These are phyloP conservation scores for Girardinichthys multiradiatus DNA, from an alignment of 2,113 vertebrate species.

Conservation along the genomic window DNA sequence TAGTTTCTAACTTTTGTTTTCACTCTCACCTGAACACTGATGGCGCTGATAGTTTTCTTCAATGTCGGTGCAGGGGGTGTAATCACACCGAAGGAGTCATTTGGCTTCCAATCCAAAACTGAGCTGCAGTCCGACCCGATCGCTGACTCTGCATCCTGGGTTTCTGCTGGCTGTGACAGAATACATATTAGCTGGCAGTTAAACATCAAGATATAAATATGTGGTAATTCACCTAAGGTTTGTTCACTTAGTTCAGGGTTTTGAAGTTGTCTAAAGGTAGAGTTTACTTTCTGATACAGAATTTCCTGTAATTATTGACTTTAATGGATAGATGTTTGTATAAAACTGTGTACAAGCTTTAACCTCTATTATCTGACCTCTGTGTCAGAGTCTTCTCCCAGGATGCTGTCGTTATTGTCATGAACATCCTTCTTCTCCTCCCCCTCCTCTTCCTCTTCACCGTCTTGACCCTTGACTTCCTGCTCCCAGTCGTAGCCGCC, in stretches of 20 bases:
- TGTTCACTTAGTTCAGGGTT: neutral
- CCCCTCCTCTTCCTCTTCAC: conserved; percentile 52
- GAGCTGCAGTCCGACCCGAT: conserved; percentile 81
- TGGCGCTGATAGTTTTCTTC: conserved; percentile 84
- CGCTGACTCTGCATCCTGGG: conserved; percentile 81
- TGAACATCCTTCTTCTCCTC: conserved; percentile 2
- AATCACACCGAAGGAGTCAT: conserved; percentile 61
- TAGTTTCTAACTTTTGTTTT: neutral
- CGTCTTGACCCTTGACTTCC: conserved; percentile 80
- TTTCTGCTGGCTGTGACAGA: conserved; percentile 81
- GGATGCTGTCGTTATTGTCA: conserved; percentile 72
- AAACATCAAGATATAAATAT: neutral
- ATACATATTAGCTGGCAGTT: neutral
- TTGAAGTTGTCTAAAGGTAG: no score
- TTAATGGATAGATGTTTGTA: neutral
- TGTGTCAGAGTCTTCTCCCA: conserved; percentile 84
- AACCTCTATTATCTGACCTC: conserved; percentile 80
- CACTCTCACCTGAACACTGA: conserved; percentile 82
- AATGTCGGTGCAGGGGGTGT: conserved; percentile 62
- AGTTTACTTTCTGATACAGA: neutral
- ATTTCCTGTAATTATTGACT: neutral
- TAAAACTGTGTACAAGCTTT: neutral
- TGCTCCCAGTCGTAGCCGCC: conserved; percentile 90
- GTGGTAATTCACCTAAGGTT: neutral
- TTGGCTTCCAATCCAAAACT: conserved; percentile 81